A percentile compares a stretch with the other conserved stretches of the same genome.
These are phyloP conservation scores for Tor tambroides DNA, from an alignment of 2,113 vertebrate genomes.

Conservation along the genomic window DNA sequence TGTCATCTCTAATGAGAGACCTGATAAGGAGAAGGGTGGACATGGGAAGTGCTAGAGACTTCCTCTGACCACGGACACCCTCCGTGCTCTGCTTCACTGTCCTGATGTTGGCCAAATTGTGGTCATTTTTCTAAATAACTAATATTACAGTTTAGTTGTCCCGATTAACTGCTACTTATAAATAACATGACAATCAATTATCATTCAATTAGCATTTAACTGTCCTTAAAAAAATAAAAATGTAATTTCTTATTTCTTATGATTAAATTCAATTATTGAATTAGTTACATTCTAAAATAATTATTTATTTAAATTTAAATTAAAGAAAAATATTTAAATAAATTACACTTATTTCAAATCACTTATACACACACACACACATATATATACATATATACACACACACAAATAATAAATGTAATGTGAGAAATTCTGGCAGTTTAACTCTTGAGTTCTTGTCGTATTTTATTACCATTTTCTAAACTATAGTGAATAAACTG, in stretches of 20 bases:
- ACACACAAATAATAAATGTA: too few relatives aligned
- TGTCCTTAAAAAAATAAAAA: background rate
- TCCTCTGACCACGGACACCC: conserved; percentile 14
- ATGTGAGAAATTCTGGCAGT: too few relatives aligned
- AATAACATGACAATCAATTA: background rate
- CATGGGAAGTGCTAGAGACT: conserved; percentile 23
- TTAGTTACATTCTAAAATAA: background rate
- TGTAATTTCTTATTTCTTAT: too few relatives aligned
- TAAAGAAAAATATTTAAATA: background rate
- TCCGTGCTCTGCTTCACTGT: background rate
- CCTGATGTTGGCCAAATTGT: background rate
- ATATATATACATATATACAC: too few relatives aligned
- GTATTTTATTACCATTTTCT: too few relatives aligned
- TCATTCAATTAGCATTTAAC: background rate
- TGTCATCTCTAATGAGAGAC: conserved; percentile 45
- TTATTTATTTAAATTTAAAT: background rate
- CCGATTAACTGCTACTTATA: background rate
- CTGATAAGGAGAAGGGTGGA: conserved; percentile 39
- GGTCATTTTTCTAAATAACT: background rate
- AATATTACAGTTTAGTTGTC: background rate
- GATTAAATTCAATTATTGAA: too few relatives aligned
- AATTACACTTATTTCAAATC: too few relatives aligned
- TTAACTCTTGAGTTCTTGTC: too few relatives aligned
- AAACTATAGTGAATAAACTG: too few relatives aligned
- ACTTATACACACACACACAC: too few relatives aligned